Conservation (phyloP, 2,888 invertebrate species). For the Microplitis deprimator region DNA sequence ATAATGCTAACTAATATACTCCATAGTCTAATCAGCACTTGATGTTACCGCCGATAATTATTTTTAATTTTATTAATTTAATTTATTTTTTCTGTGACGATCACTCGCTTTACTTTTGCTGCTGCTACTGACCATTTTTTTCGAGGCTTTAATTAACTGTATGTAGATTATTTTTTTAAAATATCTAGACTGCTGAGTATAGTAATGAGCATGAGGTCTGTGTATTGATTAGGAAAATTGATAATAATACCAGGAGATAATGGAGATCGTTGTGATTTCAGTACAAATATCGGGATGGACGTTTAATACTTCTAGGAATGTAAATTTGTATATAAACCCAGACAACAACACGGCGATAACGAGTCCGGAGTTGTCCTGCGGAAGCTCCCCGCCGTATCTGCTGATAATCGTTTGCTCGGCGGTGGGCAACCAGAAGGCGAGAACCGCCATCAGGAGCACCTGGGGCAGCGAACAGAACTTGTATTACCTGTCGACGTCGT, state of each 20-base stretch:
- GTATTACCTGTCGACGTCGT: constrained; percentile 45
- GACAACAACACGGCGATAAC: constrained; percentile 79
- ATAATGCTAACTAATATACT: constrained; percentile 40
- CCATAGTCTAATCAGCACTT: neutral
- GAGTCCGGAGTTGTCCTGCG: constrained; percentile 76
- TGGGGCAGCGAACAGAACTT: constrained; percentile 77
- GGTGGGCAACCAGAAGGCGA: constrained; percentile 78
- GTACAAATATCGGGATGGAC: constrained; percentile 79
- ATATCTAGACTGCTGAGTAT: too few relatives aligned
- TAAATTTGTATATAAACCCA: constrained; percentile 81
- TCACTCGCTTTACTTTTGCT: neutral
- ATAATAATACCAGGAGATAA: too few relatives aligned
- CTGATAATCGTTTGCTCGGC: constrained; percentile 85
- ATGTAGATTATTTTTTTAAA: neutral
- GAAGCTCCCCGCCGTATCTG: constrained; percentile 73
- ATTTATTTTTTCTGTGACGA: neutral
- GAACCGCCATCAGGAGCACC: constrained; percentile 80
- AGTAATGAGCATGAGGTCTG: too few relatives aligned
- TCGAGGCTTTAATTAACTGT: neutral
- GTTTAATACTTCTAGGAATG: constrained; percentile 81
- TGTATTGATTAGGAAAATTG: too few relatives aligned
- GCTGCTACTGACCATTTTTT: too few relatives aligned
- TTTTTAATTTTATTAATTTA: constrained; percentile 17
- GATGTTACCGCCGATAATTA: neutral
- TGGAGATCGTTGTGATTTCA: constrained; percentile 50